Evolutionary conservation across 2,888 invertebrate genomes (phyloP).

Genomic region (Oscheius sp.): DNA sequence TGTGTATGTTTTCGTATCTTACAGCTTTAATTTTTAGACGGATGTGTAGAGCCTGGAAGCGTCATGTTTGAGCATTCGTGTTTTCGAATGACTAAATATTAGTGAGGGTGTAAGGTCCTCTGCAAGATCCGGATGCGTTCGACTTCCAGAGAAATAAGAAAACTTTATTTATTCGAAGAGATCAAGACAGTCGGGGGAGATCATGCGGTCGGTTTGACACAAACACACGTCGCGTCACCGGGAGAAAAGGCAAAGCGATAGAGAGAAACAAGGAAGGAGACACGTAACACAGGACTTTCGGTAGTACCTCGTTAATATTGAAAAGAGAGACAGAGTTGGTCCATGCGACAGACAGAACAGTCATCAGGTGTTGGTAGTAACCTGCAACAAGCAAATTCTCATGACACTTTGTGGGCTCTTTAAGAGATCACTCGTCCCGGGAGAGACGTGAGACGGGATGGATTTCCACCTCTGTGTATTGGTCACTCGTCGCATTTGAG

Average conservation of each 20-base stretch:
- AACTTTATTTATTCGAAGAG: background rate
- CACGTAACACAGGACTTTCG: conserved; percentile 25
- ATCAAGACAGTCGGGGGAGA: conserved; percentile 28
- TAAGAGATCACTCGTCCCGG: conserved; percentile 3
- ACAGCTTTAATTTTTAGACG: too few species aligned
- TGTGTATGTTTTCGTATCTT: too few species aligned
- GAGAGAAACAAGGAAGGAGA: conserved; percentile 5
- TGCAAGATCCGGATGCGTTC: too few species aligned
- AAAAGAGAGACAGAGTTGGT: conserved; percentile 16
- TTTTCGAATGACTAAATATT: too few species aligned
- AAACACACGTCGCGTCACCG: background rate
- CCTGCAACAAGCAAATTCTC: conserved; percentile 2
- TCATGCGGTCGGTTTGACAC: conserved; percentile 25
- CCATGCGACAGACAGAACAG: conserved; percentile 21
- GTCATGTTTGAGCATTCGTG: too few species aligned
- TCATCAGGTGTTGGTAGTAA: background rate
- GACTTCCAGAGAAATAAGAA: too few species aligned
- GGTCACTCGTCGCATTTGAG: conserved; percentile 32
- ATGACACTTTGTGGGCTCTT: too few species aligned
- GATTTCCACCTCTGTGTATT: conserved; percentile 33
- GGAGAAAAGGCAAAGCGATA: conserved; percentile 12
- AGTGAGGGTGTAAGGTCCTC: background rate
- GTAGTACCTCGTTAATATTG: conserved; percentile 23
- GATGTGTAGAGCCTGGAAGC: too few species aligned
- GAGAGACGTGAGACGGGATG: conserved; percentile 4